phyloP scores from a whole-genome alignment of 2,113 vertebrate species.

The Lates calcarifer region DNA sequence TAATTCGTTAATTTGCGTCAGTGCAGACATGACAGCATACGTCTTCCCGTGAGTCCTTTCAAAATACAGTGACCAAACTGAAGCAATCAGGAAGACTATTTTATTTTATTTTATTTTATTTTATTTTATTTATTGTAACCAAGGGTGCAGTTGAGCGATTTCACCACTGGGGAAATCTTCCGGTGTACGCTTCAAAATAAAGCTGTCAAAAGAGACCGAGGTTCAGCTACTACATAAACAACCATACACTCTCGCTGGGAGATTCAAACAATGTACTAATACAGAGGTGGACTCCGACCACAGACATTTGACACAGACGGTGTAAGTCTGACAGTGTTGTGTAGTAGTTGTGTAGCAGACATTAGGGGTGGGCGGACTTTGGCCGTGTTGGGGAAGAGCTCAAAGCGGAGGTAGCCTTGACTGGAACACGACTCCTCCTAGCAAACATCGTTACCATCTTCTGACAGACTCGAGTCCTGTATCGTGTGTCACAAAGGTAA shows the following conservation, averaged over 20 bases:
- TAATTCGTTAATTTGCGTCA: neutral
- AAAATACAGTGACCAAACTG: neutral
- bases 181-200: constrained; percentile 6
- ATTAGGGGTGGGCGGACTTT: neutral
- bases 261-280: no score
- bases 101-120: no score
- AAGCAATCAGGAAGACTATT: neutral
- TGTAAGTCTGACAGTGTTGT: no score
- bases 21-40: neutral
- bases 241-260: no score
- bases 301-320: no score
- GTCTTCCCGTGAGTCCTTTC: neutral
- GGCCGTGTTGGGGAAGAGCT: neutral
- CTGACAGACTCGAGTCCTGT: neutral
- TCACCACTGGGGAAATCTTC: neutral
- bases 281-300: no score
- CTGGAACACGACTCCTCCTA: neutral
- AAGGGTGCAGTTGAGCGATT: no score
- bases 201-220: neutral
- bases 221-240: neutral
- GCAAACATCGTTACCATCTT: neutral
- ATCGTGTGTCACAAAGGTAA: neutral
- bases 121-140: no score
- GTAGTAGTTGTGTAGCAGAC: no score
- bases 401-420: neutral